Evolutionary conservation across 1,140 invertebrate species (phyloP).

Genomic region (Calosoma granatense): DNA sequence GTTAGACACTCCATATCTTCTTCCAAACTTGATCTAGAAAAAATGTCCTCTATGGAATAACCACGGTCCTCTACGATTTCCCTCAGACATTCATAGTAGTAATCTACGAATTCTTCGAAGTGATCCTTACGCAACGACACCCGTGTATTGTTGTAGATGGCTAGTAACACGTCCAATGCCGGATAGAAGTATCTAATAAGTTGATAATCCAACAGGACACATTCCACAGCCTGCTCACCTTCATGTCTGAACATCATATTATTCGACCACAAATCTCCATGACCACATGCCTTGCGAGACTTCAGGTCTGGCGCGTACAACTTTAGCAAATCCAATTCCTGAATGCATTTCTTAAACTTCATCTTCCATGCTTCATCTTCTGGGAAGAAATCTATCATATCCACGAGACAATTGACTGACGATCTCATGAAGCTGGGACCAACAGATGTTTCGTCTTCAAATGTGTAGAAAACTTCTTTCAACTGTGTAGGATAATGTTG

Average conservation of each 20-base stretch:
- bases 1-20: not conserved
- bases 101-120: not conserved
- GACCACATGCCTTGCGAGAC: not conserved
- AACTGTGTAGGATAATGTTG: not conserved
- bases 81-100: not conserved
- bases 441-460: not conserved
- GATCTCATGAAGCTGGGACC: not conserved
- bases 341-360: not conserved
- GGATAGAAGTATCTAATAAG: not conserved
- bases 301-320: not conserved
- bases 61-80: not conserved
- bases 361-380: not conserved
- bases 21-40: not conserved
- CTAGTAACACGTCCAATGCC: not conserved
- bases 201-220: not conserved
- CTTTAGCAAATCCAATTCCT: not conserved
- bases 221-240: not conserved
- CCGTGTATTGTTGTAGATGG: not conserved
- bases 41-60: not conserved
- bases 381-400: not conserved
- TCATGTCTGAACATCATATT: not conserved
- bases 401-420: not conserved
- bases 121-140: not conserved
- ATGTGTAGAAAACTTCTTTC: not conserved
- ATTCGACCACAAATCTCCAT: not conserved